phyloP scores from a whole-genome alignment of 2,797 vertebrate genomes.

The Microcaecilia unicolor region DNA sequence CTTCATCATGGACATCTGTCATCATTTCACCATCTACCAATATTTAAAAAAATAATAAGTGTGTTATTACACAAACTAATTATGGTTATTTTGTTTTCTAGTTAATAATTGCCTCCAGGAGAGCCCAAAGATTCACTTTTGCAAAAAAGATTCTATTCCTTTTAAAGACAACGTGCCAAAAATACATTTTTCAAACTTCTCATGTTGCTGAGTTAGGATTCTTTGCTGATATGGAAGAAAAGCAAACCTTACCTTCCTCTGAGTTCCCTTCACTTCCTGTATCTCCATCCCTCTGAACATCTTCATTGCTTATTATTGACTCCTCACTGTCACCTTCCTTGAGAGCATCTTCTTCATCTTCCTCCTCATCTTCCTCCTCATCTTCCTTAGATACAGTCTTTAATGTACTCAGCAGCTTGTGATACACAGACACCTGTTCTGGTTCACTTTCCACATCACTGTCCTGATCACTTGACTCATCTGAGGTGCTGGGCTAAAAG shows the following conservation, averaged over 20 bases:
- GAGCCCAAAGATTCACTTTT: no score
- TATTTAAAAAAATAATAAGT: no score
- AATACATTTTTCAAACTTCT: background rate
- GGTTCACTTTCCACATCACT: conserved; percentile 56
- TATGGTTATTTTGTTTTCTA: no score
- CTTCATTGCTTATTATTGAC: no score
- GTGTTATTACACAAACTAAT: background rate
- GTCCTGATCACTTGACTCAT: conserved; percentile 48
- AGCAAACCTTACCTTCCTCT: conserved; percentile 17
- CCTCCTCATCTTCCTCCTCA: conserved; percentile 39
- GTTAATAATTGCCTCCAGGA: no score
- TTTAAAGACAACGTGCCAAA: no score
- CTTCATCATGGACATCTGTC: conserved; percentile 17
- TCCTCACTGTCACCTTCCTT: no score
- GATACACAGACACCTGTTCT: conserved; percentile 71
- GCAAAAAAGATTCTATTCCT: no score
- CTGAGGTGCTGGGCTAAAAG: conserved; percentile 63
- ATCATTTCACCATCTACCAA: conserved; percentile 1
- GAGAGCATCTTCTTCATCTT: background rate
- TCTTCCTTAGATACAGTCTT: conserved; percentile 41
- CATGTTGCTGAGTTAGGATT: no score
- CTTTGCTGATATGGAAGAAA: background rate
- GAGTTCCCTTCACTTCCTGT: background rate
- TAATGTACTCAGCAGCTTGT: conserved; percentile 77
- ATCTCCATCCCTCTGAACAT: no score